Conservation (phyloP, 2,888 invertebrate genomes). For the Lamproptera curius region DNA sequence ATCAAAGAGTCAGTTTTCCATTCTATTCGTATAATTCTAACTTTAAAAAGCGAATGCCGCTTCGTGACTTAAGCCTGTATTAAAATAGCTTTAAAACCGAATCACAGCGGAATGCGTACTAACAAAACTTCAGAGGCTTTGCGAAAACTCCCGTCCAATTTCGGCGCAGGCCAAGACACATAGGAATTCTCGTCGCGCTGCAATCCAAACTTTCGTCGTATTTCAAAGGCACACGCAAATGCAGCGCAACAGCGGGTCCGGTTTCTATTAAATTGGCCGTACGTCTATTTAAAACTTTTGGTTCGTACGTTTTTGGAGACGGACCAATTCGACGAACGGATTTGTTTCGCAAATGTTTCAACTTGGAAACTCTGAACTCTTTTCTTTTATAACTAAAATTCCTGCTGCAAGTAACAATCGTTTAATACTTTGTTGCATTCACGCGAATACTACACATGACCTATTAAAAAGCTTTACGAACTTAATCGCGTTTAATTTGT, state of each 20-base stretch:
- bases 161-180: background rate
- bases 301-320: constrained; percentile 5
- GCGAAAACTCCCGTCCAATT: background rate
- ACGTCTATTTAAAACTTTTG: constrained; percentile 9
- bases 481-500: too few relatives aligned
- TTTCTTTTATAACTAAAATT: too few relatives aligned
- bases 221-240: constrained; percentile 7
- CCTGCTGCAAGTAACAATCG: too few relatives aligned
- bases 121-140: background rate
- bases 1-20: background rate
- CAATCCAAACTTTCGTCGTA: constrained; percentile 13
- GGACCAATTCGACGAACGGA: background rate
- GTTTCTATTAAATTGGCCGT: background rate
- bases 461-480: too few relatives aligned
- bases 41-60: too few relatives aligned
- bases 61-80: background rate
- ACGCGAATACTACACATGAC: too few relatives aligned
- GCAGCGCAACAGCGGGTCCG: constrained; percentile 5
- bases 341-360: background rate
- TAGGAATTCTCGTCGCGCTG: constrained; percentile 5
- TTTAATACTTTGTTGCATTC: too few relatives aligned
- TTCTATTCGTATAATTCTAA: background rate
- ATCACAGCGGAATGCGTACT: background rate
- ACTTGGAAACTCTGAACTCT: too few relatives aligned
- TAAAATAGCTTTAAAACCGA: background rate